phyloP scores from a whole-genome alignment of 2,113 vertebrate species.

The Onychostoma macrolepis region DNA sequence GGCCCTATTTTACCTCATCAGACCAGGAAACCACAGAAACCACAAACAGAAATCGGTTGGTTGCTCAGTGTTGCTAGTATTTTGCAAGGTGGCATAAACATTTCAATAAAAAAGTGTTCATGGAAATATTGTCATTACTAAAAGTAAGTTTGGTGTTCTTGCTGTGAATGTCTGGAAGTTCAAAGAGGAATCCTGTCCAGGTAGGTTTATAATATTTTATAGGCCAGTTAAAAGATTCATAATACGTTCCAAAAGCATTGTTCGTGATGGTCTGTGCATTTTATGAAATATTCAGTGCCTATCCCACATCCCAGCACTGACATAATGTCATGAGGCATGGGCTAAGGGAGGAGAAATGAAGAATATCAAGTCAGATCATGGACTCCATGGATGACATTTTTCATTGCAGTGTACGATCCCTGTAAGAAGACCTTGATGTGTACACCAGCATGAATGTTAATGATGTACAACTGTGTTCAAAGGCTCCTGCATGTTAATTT shows the following conservation, averaged over 20 bases:
- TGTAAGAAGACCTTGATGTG: background rate
- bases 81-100: no score
- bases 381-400: background rate
- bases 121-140: no score
- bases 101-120: no score
- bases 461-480: background rate
- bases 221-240: background rate
- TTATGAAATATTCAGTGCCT: slow-evolving; percentile 1
- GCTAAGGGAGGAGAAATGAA: background rate
- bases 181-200: no score
- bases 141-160: background rate
- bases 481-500: background rate
- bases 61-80: no score
- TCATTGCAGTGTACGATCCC: background rate
- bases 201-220: background rate
- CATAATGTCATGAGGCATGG: background rate
- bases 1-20: background rate
- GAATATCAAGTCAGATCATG: background rate
- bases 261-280: background rate
- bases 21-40: no score
- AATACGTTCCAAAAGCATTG: background rate
- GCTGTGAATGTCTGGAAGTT: background rate
- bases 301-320: background rate
- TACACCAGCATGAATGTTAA: slow-evolving; percentile 12
- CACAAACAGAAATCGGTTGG: background rate